phyloP scores from a whole-genome alignment of 1,140 invertebrate species.

The Oryctes rhinoceros region DNA sequence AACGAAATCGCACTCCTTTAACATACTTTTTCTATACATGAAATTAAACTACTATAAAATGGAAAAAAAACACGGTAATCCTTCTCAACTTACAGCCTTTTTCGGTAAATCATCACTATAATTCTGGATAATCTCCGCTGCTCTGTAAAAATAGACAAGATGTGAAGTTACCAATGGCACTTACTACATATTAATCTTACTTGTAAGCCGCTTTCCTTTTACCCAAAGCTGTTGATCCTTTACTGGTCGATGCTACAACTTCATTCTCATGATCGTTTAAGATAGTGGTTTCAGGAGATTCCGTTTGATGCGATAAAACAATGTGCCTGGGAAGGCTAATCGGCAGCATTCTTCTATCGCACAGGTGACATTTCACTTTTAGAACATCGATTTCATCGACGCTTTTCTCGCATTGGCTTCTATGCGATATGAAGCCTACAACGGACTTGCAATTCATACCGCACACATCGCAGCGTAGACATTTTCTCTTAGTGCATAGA shows the following conservation, averaged over 20 bases:
- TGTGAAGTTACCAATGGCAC: neutral
- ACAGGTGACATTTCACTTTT: conserved; percentile 66
- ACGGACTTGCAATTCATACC: conserved; percentile 64
- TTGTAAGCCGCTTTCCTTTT: conserved; percentile 66
- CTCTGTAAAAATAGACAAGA: conserved; percentile 40
- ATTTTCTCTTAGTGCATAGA: conserved; percentile 57
- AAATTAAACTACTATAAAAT: conserved; percentile 1
- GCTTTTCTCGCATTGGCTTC: conserved; percentile 68
- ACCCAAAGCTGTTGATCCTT: too few relatives aligned
- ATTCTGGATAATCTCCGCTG: conserved; percentile 8
- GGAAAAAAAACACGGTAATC: neutral
- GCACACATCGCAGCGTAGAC: conserved; percentile 68
- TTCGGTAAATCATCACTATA: neutral
- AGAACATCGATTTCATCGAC: conserved; percentile 65
- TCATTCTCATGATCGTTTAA: conserved; percentile 1
- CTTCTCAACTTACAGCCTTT: neutral
- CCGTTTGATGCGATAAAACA: conserved; percentile 42
- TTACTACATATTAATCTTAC: conserved; percentile 54
- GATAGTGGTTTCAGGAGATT: neutral
- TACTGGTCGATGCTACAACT: conserved; percentile 42
- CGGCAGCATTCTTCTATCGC: conserved; percentile 66
- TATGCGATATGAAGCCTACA: conserved; percentile 71
- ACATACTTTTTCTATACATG: conserved; percentile 10
- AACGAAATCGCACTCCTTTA: conserved; percentile 22
- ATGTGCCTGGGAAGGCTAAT: conserved; percentile 62